Percentiles rank a stretch among this genome's conserved stretches.
phyloP scores from a whole-genome alignment of 2,113 vertebrate species.

The Spheniscus mendiculus region DNA sequence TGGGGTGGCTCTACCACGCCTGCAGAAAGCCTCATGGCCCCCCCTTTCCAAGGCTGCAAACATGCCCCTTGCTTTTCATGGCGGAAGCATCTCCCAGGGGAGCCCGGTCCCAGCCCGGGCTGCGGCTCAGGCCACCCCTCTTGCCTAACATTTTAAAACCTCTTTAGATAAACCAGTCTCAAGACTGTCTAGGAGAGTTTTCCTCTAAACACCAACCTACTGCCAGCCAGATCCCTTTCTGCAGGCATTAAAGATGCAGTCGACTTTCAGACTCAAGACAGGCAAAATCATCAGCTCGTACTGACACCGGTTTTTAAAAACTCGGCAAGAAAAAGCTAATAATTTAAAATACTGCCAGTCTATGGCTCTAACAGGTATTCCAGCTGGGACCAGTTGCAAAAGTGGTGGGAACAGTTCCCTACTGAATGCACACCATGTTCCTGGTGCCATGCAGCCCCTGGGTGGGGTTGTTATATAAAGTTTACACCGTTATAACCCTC shows the following conservation, averaged over 20 bases:
- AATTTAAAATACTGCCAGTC: not conserved
- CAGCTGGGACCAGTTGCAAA: not conserved
- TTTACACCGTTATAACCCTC: not conserved
- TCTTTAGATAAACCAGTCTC: not conserved
- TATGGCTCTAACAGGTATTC: not conserved
- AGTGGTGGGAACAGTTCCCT: not conserved
- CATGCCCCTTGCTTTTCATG: rapidly evolving
- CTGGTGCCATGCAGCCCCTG: not conserved
- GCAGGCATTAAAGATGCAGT: not conserved
- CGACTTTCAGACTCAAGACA: not conserved
- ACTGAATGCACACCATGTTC: not conserved
- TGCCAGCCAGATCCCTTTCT: not conserved
- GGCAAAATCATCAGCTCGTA: not conserved
- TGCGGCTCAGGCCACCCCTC: not conserved
- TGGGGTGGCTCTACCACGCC: rapidly evolving
- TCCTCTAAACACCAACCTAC: not conserved
- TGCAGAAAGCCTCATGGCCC: not conserved
- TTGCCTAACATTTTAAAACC: not conserved
- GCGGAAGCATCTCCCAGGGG: not conserved
- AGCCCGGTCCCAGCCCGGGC: not conserved
- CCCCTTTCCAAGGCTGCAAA: not conserved
- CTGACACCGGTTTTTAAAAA: rapidly evolving
- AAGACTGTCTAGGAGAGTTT: not conserved
- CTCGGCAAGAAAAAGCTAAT: not conserved
- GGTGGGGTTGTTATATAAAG: too few species aligned